phyloP scores from a whole-genome alignment of 2,888 invertebrate species.

The Heliconius aoede region DNA sequence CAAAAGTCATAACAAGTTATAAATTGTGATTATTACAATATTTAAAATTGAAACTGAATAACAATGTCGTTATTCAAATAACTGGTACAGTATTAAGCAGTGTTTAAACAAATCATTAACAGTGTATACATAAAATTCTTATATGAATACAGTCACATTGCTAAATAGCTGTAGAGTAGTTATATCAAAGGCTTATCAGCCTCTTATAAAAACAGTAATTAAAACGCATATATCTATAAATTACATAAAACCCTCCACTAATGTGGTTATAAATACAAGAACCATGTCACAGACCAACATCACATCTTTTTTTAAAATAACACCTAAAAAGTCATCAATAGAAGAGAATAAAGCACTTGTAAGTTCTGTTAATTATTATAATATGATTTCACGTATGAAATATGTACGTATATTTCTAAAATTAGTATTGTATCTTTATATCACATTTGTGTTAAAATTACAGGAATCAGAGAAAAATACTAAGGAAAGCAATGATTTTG shows the following conservation, averaged over 20 bases:
- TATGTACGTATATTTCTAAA: neutral
- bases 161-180: constrained; percentile 33
- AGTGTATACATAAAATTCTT: neutral
- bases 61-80: neutral
- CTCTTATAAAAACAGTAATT: neutral
- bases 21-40: neutral
- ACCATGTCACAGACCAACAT: constrained; percentile 78
- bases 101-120: neutral
- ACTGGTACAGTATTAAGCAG: neutral
- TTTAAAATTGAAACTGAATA: neutral
- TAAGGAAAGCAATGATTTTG: constrained; percentile 7
- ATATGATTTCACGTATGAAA: neutral
- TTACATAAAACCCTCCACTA: constrained; percentile 23
- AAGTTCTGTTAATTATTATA: constrained; percentile 12
- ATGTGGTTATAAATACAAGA: constrained; percentile 42
- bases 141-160: constrained; percentile 31
- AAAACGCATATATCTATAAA: neutral
- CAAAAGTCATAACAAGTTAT: constrained; percentile 4
- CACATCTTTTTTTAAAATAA: constrained; percentile 74
- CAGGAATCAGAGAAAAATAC: neutral
- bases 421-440: neutral
- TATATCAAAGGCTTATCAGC: neutral
- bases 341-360: constrained; percentile 43
- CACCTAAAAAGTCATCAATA: constrained; percentile 61
- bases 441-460: neutral